These are phyloP conservation scores for Papio anubis DNA, from an alignment of 2,113 vertebrate species.

Conservation along the genomic window DNA sequence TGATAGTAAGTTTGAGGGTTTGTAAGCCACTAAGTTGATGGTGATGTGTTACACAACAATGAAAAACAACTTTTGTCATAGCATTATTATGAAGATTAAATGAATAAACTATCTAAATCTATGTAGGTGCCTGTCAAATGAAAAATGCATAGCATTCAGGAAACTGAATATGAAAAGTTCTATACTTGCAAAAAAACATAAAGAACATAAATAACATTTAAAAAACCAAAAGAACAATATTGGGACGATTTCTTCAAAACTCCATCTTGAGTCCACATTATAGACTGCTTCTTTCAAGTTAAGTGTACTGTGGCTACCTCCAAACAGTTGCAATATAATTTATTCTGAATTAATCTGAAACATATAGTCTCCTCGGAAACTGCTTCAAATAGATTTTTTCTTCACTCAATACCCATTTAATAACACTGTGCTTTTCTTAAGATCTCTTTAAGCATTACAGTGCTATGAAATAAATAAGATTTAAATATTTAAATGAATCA, in stretches of 20 bases:
- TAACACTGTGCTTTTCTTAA: background rate
- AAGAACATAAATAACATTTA: background rate
- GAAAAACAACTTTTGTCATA: background rate
- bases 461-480: background rate
- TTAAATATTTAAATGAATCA: constrained; percentile 61
- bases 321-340: background rate
- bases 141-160: background rate
- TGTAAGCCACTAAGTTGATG: background rate
- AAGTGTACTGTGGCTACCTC: background rate
- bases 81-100: constrained; percentile 19
- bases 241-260: background rate
- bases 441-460: background rate
- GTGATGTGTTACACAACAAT: background rate
- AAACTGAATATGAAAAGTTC: background rate
- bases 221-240: background rate
- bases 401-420: background rate
- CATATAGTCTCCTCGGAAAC: background rate
- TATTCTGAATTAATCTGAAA: background rate
- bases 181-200: background rate
- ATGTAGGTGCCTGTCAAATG: background rate
- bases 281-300: constrained; percentile 13
- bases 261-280: background rate
- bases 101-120: background rate
- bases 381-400: constrained; percentile 10
- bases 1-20: background rate